A percentile compares a stretch with the other conserved stretches of the same genome.
Conservation (phyloP, 35 echinoderm and acorn worm genomes). For the Strongylocentrotus purpuratus region DNA sequence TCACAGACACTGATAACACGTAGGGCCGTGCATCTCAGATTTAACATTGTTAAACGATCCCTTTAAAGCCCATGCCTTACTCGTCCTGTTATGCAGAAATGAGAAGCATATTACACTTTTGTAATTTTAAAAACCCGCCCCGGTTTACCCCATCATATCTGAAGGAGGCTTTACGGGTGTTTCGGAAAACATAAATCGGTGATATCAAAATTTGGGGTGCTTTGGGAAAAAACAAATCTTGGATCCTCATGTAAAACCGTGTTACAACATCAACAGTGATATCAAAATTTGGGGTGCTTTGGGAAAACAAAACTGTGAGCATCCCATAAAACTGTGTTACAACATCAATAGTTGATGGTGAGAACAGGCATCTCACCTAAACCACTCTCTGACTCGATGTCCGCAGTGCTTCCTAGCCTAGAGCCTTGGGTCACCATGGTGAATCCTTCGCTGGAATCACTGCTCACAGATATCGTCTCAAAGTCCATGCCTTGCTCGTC, state of each 20-base stretch:
- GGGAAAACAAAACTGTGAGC: too few species aligned
- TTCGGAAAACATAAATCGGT: not conserved
- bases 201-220: not conserved
- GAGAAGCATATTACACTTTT: too few species aligned
- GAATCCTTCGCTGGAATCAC: conserved; percentile 94
- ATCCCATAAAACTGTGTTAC: too few species aligned
- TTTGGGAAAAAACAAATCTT: not conserved
- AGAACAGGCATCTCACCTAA: conserved; percentile 66
- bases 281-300: too few species aligned
- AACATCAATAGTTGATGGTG: too few species aligned
- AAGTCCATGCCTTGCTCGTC: conserved; percentile 71
- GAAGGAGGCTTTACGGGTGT: not conserved
- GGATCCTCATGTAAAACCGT: not conserved
- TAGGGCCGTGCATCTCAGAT: too few species aligned
- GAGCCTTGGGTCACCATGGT: conserved; percentile 51
- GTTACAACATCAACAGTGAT: not conserved
- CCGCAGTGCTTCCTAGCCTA: conserved; percentile 48
- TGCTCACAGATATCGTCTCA: conserved; percentile 85
- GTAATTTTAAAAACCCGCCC: too few species aligned
- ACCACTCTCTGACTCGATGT: conserved; percentile 85
- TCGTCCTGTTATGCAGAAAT: too few species aligned
- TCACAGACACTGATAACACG: too few species aligned
- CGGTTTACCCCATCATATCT: too few species aligned
- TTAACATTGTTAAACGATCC: too few species aligned
- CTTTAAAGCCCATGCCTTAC: too few species aligned